Evolutionary conservation across 2,113 vertebrate genomes (phyloP).

Genomic region (Telmatochromis sp.): DNA sequence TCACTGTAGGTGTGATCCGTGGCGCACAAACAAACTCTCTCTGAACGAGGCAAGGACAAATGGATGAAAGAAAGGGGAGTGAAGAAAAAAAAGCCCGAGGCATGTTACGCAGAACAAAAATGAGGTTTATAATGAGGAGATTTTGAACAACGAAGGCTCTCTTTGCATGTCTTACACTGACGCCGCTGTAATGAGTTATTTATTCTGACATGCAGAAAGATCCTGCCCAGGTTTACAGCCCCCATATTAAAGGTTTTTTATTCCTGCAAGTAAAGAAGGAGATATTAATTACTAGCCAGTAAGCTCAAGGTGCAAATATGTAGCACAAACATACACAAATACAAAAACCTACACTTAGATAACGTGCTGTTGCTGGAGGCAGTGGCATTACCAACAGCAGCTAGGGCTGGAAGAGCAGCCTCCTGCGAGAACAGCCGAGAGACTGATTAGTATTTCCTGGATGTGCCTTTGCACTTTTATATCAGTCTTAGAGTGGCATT

Average conservation of each 20-base stretch:
- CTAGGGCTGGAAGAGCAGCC: not conserved
- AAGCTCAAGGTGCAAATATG: not conserved
- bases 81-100: not conserved
- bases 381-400: constrained; percentile 9
- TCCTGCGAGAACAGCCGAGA: not conserved
- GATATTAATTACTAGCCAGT: not conserved
- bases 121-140: constrained; percentile 19
- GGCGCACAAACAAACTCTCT: not conserved
- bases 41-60: constrained; percentile 34
- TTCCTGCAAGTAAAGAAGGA: not conserved
- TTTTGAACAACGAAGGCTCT: not conserved
- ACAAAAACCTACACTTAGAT: not conserved
- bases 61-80: not conserved
- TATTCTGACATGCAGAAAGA: constrained; percentile 3
- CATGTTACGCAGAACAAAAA: constrained; percentile 18
- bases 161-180: not conserved
- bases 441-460: constrained; percentile 57
- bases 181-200: not conserved
- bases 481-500: constrained; percentile 37
- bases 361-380: not conserved
- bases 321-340: not conserved
- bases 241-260: not conserved
- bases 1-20: constrained; percentile 22
- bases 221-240: not conserved
- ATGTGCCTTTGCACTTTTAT: constrained; percentile 46